Conservation (phyloP, 2,888 invertebrate species). For the Nemotelus pantherinus region DNA sequence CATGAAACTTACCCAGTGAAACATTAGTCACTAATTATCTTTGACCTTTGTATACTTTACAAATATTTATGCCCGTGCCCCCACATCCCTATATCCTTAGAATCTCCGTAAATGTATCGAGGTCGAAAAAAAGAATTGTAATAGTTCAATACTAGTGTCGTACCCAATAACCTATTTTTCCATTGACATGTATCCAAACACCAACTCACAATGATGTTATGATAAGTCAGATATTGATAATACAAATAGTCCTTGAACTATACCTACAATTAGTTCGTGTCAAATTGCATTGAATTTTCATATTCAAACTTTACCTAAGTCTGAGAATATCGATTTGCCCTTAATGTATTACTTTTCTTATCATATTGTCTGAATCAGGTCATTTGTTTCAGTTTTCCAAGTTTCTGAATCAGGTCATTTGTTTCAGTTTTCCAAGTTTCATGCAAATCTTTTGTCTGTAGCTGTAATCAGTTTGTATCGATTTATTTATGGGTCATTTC, state of each 20-base stretch:
- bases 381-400: background rate
- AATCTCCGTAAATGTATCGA: too few species aligned
- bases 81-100: too few species aligned
- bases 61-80: too few species aligned
- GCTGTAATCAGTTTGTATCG: background rate
- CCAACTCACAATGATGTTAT: background rate
- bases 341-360: constrained; percentile 13
- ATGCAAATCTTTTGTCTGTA: background rate
- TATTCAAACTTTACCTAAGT: background rate
- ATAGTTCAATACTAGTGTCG: background rate
- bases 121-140: too few species aligned
- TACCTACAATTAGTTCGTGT: background rate
- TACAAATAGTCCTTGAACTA: background rate
- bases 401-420: background rate
- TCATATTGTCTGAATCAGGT: constrained; percentile 17
- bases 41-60: too few species aligned
- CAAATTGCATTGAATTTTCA: background rate
- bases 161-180: constrained; percentile 20
- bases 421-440: constrained; percentile 3
- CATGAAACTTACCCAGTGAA: too few species aligned
- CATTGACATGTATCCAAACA: background rate
- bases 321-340: constrained; percentile 24
- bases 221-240: background rate
- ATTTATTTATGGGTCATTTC: too few species aligned
- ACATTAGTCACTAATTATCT: too few species aligned